Base-by-base conservation (phyloP, 1,140 invertebrate species). In the Microplitis mediator region DNA sequence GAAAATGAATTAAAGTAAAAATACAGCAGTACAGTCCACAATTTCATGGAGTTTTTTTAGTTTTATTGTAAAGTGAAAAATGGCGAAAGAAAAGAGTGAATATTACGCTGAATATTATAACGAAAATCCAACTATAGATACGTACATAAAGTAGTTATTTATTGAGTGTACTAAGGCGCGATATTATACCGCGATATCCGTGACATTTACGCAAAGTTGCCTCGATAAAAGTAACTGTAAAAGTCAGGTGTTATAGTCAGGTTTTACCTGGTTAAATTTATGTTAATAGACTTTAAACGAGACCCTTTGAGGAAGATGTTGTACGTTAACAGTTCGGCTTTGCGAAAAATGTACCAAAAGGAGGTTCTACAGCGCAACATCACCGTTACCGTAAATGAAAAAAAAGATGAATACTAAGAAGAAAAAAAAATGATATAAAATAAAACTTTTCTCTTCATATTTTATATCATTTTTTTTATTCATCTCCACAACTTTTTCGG, bases 141-240 rank as follows among this genome's bases (percentile, higher is more conserved):
- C 36, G 56, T n/a, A 8, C 4, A 16, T 35, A 11, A 45, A 5
- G 9, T 36, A 36, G 58, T 39, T 39, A n/a, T 45, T 45, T 45
- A 45, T 45, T 34, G 60, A 45, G 35, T 14, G 35, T 61, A 67
- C 31, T 35, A 68, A 70, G 36, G 50, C 64, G 74, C 36, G 64
- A 75, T 73, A 77, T 74, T 73, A 72, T 66, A 45, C 56, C 60
- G 13, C 39, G 62, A 75, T 74, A 63, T 71, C 77, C 69, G 61
- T 58, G 74, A 52, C 75, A 75, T 80, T 80, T 78, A 78, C 78
- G 79, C 78, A 79, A 81, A 81, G 75, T 77, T 71, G 63, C 77
- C 73, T 72, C 70, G 77, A 80, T 83, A 82, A 82, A 83, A 81
- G 80, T 82, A 79, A 79, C 77, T 78, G 80, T 82, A 82, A 84